A percentile compares a stretch with the other conserved stretches of the same genome.
These are phyloP conservation scores for Microcaecilia unicolor DNA, from an alignment of 2,797 vertebrate genomes.

Conservation along the genomic window DNA sequence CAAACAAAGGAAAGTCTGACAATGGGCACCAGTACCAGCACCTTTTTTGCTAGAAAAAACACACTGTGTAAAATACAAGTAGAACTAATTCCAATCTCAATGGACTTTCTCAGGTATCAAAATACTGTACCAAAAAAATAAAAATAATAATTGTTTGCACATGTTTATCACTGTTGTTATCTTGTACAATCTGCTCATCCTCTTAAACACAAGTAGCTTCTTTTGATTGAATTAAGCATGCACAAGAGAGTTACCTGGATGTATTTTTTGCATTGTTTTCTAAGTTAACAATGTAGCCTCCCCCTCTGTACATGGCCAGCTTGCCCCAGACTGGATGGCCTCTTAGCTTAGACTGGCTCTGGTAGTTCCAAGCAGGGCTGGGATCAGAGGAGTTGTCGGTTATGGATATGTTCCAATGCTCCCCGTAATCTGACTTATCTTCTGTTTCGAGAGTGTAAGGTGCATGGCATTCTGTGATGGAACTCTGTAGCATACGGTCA, in stretches of 20 bases:
- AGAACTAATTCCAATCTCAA: no score
- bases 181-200: no score
- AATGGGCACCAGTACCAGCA: no score
- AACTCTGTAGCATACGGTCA: conserved; percentile 41
- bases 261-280: conserved; percentile 64
- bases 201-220: no score
- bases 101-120: no score
- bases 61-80: no score
- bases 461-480: conserved; percentile 54
- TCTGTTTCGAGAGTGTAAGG: conserved; percentile 76
- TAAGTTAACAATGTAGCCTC: conserved; percentile 76
- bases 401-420: conserved; percentile 59
- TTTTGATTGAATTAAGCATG: no score
- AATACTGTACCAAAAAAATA: no score
- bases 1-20: no score
- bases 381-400: conserved; percentile 36
- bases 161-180: no score
- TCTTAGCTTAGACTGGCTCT: conserved; percentile 64
- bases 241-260: conserved; percentile 54
- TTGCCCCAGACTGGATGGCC: conserved; percentile 75
- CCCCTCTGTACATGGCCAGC: conserved; percentile 73
- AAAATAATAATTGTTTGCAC: no score
- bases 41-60: no score
- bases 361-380: conserved; percentile 69
- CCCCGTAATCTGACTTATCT: conserved; percentile 65